Evolutionary conservation across 1,140 invertebrate species (phyloP), one percentile per base, ranked within the genome.

Genomic region (Dreissena polymorpha): DNA sequence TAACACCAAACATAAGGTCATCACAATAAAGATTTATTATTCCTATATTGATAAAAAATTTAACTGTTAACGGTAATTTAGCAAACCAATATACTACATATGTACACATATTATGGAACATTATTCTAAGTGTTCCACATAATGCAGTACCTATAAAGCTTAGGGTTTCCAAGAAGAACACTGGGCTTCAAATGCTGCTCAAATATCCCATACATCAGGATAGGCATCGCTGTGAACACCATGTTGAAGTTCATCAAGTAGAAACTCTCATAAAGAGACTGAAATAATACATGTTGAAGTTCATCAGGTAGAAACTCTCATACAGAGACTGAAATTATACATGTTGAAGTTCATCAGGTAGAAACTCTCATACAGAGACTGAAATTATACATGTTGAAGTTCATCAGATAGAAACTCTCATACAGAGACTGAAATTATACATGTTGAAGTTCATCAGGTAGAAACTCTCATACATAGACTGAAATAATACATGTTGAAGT

Each of bases 161-260:
- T 91, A 3, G 96, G 96, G 57, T 95, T 93, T 88, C 93, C 92
- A 70, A 97, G 90, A 0, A 98, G 93, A 27, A 92, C 91, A 50
- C 84, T 82, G 64, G 86, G 80, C 5, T 96, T 95, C 77, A 97
- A 96, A 89, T 97, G 95, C 93, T 97, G 96, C 93, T 99, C 98
- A 91, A 98, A 98, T 70, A 99, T 95, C 74, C 96, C 96, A 95
- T 93, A 89, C 50, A 91, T 84, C 25, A 93, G 85, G 63, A 92
- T 93, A 10, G 92, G 92, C 49, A 93, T 80, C 14, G 92, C 89
- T 8, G 92, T 92, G 68, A 92, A 91, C 2, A 91, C 89, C 39
- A 92, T 90, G 88, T 93, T 93, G 86, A 90, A 93, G 71, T 92
- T 92, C 86, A 91, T 87, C 18, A 93, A 86, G 72, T 88, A 91